These are phyloP conservation scores for Zaprionus inermis DNA, from an alignment of 1,140 invertebrate genomes.

Conservation along the genomic window DNA sequence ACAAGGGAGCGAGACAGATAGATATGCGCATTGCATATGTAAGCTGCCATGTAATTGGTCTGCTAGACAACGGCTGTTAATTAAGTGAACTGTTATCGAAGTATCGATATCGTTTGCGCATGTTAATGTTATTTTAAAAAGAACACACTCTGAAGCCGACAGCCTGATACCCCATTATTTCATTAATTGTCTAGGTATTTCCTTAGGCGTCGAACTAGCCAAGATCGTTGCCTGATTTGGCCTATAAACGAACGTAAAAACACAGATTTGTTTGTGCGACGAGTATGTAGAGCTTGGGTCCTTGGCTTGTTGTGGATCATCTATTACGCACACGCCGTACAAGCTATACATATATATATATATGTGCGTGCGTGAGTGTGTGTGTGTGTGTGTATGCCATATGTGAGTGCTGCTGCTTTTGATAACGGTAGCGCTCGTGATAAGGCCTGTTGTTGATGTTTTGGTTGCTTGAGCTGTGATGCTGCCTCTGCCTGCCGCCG, in stretches of 20 bases:
- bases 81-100: slow-evolving; percentile 12
- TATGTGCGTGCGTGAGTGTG: too few relatives aligned
- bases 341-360: too few relatives aligned
- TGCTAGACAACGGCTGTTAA: slow-evolving; percentile 18
- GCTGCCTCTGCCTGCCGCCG: slow-evolving; percentile 30
- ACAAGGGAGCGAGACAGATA: neutral
- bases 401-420: slow-evolving; percentile 41
- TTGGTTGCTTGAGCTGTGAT: slow-evolving; percentile 55
- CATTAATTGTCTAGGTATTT: too few relatives aligned
- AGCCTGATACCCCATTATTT: too few relatives aligned
- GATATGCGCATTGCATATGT: neutral
- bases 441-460: slow-evolving; percentile 74
- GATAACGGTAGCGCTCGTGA: slow-evolving; percentile 59
- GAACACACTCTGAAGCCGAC: neutral
- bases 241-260: neutral
- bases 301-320: slow-evolving; percentile 44
- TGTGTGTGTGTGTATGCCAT: slow-evolving; percentile 1
- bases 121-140: slow-evolving; percentile 43
- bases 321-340: slow-evolving; percentile 27
- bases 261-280: neutral
- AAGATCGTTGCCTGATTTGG: slow-evolving; percentile 18
- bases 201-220: neutral
- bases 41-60: slow-evolving; percentile 1
- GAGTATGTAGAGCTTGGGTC: slow-evolving; percentile 22
- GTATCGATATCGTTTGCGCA: slow-evolving; percentile 10